phyloP scores from a whole-genome alignment of 2,888 invertebrate species.

The Dromius quadrimaculatus region DNA sequence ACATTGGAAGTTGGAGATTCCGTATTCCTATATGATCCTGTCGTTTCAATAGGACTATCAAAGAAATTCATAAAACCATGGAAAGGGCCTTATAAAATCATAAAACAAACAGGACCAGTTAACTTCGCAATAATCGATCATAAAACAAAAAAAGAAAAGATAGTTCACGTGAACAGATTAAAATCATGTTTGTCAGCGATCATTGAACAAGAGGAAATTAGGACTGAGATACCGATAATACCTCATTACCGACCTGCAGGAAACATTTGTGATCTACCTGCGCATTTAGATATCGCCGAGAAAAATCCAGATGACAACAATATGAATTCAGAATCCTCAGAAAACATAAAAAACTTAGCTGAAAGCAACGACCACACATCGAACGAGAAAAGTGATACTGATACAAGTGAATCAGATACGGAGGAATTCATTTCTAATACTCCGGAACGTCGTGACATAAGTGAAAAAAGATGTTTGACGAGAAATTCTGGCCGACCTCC shows the following conservation, averaged over 20 bases:
- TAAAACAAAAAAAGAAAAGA: conserved; percentile 14
- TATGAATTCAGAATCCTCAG: background rate
- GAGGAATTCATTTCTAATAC: too few relatives aligned
- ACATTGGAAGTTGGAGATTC: conserved; percentile 19
- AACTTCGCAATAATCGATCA: too few relatives aligned
- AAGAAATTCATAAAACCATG: conserved; percentile 24
- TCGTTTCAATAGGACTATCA: background rate
- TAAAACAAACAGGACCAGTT: conserved; percentile 31
- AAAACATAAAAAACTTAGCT: background rate
- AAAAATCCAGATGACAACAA: too few relatives aligned
- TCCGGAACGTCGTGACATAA: background rate
- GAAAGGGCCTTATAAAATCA: conserved; percentile 10
- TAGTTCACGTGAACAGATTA: conserved; percentile 33
- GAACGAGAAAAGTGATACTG: background rate
- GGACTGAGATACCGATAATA: background rate
- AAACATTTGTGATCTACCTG: background rate
- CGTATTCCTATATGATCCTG: conserved; percentile 9
- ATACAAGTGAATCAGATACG: background rate
- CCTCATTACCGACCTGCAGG: background rate
- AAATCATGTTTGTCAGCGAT: conserved; percentile 12
- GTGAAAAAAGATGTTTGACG: background rate
- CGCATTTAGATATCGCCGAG: background rate
- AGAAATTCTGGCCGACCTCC: conserved; percentile 24
- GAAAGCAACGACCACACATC: background rate
- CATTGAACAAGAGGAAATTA: background rate